phyloP scores from a whole-genome alignment of 2,797 vertebrate species.

The Liasis olivaceus region DNA sequence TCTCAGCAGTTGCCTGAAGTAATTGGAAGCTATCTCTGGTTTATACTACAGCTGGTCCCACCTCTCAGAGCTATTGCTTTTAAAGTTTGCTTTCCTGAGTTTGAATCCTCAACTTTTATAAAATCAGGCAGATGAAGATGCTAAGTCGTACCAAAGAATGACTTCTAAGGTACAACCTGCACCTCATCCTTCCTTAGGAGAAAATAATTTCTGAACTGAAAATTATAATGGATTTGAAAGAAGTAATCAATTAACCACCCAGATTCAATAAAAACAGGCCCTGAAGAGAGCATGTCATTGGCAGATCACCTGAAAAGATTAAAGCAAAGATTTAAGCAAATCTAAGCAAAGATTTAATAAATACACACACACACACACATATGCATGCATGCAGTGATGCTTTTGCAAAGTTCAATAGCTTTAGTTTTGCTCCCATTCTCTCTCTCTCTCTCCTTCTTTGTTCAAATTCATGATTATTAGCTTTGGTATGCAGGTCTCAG shows the following conservation, averaged over 20 bases:
- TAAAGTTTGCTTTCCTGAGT: not conserved
- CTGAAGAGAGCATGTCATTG: not conserved
- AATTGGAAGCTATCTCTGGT: not conserved
- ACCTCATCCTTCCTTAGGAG: not conserved
- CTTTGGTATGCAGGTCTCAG: no score
- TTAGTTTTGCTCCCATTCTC: no score
- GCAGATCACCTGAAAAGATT: not conserved
- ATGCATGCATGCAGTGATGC: no score
- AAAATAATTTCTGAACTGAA: not conserved
- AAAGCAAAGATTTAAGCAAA: not conserved
- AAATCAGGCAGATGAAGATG: not conserved
- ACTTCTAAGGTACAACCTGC: not conserved
- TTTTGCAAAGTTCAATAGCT: no score
- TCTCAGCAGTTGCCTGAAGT: constrained; percentile 2
- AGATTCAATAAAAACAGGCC: not conserved
- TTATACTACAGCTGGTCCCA: not conserved
- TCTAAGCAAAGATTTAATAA: no score
- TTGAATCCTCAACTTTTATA: not conserved
- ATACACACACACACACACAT: no score
- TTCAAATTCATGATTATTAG: no score
- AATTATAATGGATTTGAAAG: not conserved
- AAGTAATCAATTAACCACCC: not conserved
- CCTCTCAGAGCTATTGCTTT: not conserved
- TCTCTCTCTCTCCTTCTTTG: no score
- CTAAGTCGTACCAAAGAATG: not conserved